Evolutionary conservation across 2,797 vertebrate species (phyloP).

Genomic region (Pseudochirops corinnae): DNA sequence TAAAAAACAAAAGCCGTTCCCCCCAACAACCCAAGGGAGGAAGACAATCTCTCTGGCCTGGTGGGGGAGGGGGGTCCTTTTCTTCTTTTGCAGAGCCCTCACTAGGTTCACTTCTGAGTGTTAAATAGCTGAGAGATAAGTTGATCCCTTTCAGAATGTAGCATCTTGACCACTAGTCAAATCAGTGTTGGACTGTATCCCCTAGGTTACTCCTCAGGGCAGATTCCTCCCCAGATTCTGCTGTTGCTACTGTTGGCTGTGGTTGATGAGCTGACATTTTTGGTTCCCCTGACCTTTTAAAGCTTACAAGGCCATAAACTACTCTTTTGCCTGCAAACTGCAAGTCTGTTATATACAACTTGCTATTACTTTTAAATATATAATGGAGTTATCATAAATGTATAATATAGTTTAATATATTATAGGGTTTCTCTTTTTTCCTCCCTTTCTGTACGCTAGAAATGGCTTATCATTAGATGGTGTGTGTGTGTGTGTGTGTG

Average conservation of each 20-base stretch:
- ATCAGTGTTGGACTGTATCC: not conserved
- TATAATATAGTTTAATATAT: too few species aligned
- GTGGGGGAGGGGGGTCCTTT: not conserved
- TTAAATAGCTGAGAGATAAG: not conserved
- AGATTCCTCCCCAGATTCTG: not conserved
- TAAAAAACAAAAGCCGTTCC: not conserved
- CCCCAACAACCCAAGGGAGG: not conserved
- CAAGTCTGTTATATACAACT: not conserved
- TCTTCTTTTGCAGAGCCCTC: not conserved
- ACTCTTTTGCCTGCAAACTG: not conserved
- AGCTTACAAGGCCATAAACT: not conserved
- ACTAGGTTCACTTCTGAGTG: not conserved
- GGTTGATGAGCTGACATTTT: not conserved
- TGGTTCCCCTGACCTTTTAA: not conserved
- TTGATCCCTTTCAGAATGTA: not conserved
- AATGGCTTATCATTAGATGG: not conserved
- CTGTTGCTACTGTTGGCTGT: not conserved
- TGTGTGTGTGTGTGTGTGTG: too few species aligned
- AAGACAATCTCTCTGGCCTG: not conserved
- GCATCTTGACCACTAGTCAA: not conserved
- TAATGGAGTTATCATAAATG: not conserved
- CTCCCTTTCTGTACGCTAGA: not conserved
- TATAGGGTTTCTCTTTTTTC: not conserved
- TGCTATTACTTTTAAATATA: not conserved
- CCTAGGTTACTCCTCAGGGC: not conserved